Evolutionary conservation across 35 echinoderm and acorn worm genomes (phyloP), one percentile per base, ranked within the genome.

Genomic region (Strongylocentrotus purpuratus): DNA sequence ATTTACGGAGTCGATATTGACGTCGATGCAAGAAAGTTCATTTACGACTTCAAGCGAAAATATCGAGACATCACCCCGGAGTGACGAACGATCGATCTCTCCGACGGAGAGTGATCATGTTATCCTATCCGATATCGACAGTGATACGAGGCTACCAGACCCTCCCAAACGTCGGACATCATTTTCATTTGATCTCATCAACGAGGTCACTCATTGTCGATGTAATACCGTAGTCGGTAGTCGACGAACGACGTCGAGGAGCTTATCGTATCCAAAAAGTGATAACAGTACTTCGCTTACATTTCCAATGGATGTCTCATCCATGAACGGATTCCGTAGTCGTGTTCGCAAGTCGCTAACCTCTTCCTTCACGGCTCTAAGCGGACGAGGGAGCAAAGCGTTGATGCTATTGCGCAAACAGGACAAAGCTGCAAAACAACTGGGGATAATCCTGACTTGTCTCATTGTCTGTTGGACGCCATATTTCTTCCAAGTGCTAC

Each of bases 391-490:
- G 15, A 99, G 93, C 50, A 97, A 96, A 93, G 97, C 97, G 10
- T 94, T 97, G 45, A 96, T 96, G 47, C 85, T 97, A 8, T 85
- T 99, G 15, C 94, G 92, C 87, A 95, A 98, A 61, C 97, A 98
- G 85, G 97, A 97, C 87, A 99, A 99, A 95, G 98, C 98, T n/a
- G 98, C 97, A 32, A 98, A 97, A 41, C 98, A 99, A 92, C 95
- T 99, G 25, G 97, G 97, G 32, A 93, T 98, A 8, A 97, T 97
- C 31, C 90, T 99, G 41, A 86, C 96, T 0, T 99, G 98, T 94
- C 71, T 99, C 45, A 55, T 99, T 48, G 92, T 97, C 31, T 99
- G 98, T 93, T 99, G 98, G 98, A 97, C 97, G 28, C 98, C 98
- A 33, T 99, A 99, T 86, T 99, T 99, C 88, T 52, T 96, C 25